These are phyloP conservation scores for Thalassarche chlororhynchos DNA, from an alignment of 2,113 vertebrate species.

Conservation along the genomic window DNA sequence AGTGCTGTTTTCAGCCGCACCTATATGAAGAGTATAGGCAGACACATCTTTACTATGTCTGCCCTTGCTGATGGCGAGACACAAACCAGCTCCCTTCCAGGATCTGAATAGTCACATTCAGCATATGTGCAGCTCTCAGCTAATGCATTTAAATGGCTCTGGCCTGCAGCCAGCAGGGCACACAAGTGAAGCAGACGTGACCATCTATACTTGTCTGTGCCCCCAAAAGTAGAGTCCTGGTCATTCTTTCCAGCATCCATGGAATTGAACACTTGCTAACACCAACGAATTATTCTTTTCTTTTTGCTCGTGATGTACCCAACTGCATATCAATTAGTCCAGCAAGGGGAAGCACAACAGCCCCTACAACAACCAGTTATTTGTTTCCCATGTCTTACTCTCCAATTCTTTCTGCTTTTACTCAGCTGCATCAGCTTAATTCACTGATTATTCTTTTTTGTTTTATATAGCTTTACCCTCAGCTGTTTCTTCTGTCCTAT, in stretches of 20 bases:
- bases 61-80: background rate
- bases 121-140: background rate
- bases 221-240: background rate
- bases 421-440: background rate
- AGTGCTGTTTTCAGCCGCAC: background rate
- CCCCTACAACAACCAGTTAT: constrained; percentile 5
- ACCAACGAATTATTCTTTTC: background rate
- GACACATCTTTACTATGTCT: background rate
- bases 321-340: constrained; percentile 29
- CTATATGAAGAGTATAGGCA: background rate
- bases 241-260: background rate
- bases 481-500: constrained; percentile 51
- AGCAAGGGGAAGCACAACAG: constrained; percentile 14
- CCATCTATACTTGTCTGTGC: background rate
- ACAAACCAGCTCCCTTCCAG: background rate
- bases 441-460: background rate
- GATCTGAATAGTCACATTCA: background rate
- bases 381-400: background rate
- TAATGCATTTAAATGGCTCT: background rate
- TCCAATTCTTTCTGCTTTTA: background rate
- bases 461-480: constrained; percentile 35
- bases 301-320: constrained; percentile 9
- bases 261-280: background rate
- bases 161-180: background rate
- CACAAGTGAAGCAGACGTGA: background rate